Percentiles rank a stretch among this genome's conserved stretches.
Conservation (phyloP, 2,113 vertebrate species). For the Apistogramma diplotaenia region DNA sequence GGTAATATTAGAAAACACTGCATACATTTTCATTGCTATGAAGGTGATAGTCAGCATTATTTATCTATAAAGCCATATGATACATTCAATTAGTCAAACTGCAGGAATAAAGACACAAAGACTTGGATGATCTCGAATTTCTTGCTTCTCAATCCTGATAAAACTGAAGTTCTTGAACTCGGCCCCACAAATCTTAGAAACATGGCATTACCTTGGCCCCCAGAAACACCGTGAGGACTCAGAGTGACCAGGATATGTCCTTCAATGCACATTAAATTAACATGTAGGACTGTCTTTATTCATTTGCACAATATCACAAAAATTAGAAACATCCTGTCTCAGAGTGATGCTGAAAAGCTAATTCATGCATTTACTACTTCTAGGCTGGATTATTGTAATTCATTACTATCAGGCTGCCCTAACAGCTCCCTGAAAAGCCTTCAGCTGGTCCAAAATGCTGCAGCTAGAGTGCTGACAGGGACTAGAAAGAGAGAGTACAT, state of each 20-base stretch:
- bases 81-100: too few species aligned
- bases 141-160: neutral
- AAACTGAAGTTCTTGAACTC: accelerated
- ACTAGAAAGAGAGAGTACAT: neutral
- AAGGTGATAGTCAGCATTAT: too few species aligned
- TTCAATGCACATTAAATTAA: neutral
- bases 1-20: neutral
- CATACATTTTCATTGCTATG: too few species aligned
- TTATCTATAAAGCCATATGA: too few species aligned
- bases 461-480: neutral
- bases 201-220: neutral
- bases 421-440: too few species aligned
- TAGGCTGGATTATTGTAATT: too few species aligned
- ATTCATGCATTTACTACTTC: too few species aligned
- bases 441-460: too few species aligned
- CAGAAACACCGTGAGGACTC: neutral
- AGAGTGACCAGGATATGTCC: neutral
- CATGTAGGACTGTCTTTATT: neutral
- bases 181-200: too few species aligned
- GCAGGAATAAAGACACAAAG: neutral
- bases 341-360: neutral
- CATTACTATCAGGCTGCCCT: too few species aligned
- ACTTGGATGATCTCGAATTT: neutral
- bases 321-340: neutral
- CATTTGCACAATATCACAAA: neutral